Percentiles rank a stretch among this genome's conserved stretches.
phyloP scores from a whole-genome alignment of 2,888 invertebrate genomes.

The Anarsia innoxiella region DNA sequence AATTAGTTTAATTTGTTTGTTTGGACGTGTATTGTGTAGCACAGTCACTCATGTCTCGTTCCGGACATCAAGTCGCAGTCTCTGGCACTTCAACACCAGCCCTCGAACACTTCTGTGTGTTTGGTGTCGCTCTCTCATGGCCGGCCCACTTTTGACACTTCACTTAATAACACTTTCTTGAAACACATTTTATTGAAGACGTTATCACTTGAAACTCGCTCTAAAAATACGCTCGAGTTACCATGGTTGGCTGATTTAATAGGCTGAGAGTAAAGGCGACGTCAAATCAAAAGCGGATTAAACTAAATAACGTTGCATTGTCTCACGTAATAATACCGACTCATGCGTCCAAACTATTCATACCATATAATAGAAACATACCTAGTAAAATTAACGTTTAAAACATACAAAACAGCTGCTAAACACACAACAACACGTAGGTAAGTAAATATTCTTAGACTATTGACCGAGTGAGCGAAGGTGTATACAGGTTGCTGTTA shows the following conservation, averaged over 20 bases:
- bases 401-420: background rate
- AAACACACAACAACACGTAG: conserved; percentile 7
- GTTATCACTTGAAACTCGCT: conserved; percentile 17
- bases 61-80: conserved; percentile 67
- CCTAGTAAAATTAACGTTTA: background rate
- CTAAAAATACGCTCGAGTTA: conserved; percentile 22
- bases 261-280: too few species aligned
- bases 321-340: conserved; percentile 38
- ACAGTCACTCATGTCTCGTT: conserved; percentile 63
- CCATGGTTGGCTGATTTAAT: too few species aligned
- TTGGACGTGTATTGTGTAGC: conserved; percentile 27
- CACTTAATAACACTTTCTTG: conserved; percentile 53
- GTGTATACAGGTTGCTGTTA: too few species aligned
- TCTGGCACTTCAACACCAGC: conserved; percentile 68
- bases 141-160: conserved; percentile 69
- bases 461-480: background rate
- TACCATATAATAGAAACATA: conserved; percentile 6
- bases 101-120: conserved; percentile 57
- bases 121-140: conserved; percentile 66
- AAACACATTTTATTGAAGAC: conserved; percentile 47
- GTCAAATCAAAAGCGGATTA: too few species aligned
- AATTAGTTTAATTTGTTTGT: conserved; percentile 26
- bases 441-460: background rate
- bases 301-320: conserved; percentile 47
- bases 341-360: conserved; percentile 37